Conservation (phyloP, 2,797 vertebrate species). For the Chelidonichthys spinosus region DNA sequence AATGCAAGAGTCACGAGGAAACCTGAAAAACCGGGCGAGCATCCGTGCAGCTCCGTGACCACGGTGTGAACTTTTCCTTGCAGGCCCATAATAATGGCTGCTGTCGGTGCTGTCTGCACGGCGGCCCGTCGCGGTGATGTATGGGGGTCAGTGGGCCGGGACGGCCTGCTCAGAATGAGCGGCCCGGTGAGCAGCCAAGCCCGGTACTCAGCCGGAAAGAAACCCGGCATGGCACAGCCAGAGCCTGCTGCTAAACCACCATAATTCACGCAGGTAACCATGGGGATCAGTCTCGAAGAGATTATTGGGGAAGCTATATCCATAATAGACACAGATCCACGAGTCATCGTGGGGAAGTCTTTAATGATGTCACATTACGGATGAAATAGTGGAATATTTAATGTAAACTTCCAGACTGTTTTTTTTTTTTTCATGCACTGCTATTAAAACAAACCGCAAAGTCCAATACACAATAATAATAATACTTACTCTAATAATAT, state of each 20-base stretch:
- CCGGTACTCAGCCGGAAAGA: slow-evolving; percentile 72
- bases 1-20: slow-evolving; percentile 86
- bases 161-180: slow-evolving; percentile 84
- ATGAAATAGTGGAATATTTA: slow-evolving; percentile 10
- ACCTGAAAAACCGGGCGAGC: slow-evolving; percentile 94
- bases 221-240: slow-evolving; percentile 49
- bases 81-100: slow-evolving; percentile 94
- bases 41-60: slow-evolving; percentile 90
- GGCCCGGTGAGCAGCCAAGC: slow-evolving; percentile 81
- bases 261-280: slow-evolving; percentile 73
- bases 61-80: slow-evolving; percentile 91
- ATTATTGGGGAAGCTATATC: slow-evolving; percentile 34
- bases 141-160: slow-evolving; percentile 91
- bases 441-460: neutral
- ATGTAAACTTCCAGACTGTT: neutral
- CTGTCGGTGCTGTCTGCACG: slow-evolving; percentile 91
- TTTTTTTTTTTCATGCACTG: neutral
- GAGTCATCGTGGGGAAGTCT: slow-evolving; percentile 2
- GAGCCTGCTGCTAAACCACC: slow-evolving; percentile 47
- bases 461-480: neutral
- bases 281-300: slow-evolving; percentile 25
- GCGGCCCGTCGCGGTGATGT: slow-evolving; percentile 92
- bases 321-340: slow-evolving; percentile 30
- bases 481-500: slow-evolving; percentile 10
- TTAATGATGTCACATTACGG: slow-evolving; percentile 8